Evolutionary conservation across 2,888 invertebrate species (phyloP).

Genomic region (Gerris lacustris): DNA sequence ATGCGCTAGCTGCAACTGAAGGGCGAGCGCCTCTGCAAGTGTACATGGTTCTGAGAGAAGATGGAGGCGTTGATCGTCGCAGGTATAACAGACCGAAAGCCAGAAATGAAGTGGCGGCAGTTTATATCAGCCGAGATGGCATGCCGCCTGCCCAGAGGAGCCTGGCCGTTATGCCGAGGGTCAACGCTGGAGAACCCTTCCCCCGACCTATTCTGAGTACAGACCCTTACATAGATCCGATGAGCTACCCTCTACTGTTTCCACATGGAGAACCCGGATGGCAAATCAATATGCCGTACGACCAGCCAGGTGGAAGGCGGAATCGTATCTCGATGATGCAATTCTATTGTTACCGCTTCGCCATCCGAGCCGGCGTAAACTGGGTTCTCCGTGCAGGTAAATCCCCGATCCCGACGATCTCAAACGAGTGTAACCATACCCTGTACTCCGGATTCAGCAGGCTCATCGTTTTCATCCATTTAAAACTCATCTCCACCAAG

Average conservation of each 20-base stretch:
- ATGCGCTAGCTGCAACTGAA: background rate
- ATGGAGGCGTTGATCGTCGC: background rate
- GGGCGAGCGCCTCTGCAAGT: background rate
- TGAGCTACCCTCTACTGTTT: constrained; percentile 2
- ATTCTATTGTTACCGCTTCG: background rate
- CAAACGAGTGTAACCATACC: too few species aligned
- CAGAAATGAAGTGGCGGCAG: too few species aligned
- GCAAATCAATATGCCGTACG: constrained; percentile 2
- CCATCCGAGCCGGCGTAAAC: background rate
- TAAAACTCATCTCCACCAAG: too few species aligned
- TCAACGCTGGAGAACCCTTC: too few species aligned
- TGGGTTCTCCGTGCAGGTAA: background rate
- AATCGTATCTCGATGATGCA: background rate
- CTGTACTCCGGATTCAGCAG: too few species aligned
- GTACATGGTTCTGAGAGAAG: background rate
- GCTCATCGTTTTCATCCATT: too few species aligned
- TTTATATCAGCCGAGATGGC: too few species aligned
- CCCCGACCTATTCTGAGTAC: too few species aligned
- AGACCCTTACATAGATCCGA: background rate
- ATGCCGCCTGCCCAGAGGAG: too few species aligned
- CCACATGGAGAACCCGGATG: background rate
- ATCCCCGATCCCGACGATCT: too few species aligned
- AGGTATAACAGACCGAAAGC: background rate
- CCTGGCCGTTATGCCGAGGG: too few species aligned
- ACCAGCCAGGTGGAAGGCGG: background rate